These are phyloP conservation scores for Oligia fasciuncula DNA, from an alignment of 2,888 invertebrate genomes.

Conservation along the genomic window DNA sequence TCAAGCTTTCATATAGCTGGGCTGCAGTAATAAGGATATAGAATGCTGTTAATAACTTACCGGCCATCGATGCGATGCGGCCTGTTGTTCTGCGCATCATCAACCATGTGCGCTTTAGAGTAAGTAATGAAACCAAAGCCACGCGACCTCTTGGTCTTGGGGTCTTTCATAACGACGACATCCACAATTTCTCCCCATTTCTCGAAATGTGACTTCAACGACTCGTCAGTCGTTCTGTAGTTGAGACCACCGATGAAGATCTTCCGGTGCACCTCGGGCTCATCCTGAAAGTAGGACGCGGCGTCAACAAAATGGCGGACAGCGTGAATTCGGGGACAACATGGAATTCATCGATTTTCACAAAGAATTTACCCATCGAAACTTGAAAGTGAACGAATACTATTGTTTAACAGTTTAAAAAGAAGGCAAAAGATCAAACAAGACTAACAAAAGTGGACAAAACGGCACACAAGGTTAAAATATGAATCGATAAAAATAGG, in stretches of 20 bases:
- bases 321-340: conserved; percentile 45
- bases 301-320: conserved; percentile 87
- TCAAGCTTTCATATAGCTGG: conserved; percentile 84
- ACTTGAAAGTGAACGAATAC: not conserved
- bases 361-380: not conserved
- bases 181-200: conserved; percentile 99
- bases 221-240: conserved; percentile 98
- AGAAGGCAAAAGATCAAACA: not conserved
- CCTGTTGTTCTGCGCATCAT: conserved; percentile 97
- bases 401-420: not conserved
- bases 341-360: conserved; percentile 4
- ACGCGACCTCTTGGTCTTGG: conserved; percentile 97
- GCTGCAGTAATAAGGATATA: conserved; percentile 74
- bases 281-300: conserved; percentile 89
- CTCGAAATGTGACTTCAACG: conserved; percentile 97
- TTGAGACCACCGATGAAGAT: conserved; percentile 98
- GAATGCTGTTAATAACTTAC: conserved; percentile 79
- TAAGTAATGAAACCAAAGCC: conserved; percentile 99
- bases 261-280: conserved; percentile 96
- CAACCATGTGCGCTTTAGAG: conserved; percentile 98
- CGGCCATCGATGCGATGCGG: conserved; percentile 98
- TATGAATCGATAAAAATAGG: conserved; percentile 25
- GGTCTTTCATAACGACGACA: conserved; percentile 99
- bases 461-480: not conserved
- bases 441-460: not conserved